Conservation (phyloP, 2,888 invertebrate species). For the Acleris holmiana region DNA sequence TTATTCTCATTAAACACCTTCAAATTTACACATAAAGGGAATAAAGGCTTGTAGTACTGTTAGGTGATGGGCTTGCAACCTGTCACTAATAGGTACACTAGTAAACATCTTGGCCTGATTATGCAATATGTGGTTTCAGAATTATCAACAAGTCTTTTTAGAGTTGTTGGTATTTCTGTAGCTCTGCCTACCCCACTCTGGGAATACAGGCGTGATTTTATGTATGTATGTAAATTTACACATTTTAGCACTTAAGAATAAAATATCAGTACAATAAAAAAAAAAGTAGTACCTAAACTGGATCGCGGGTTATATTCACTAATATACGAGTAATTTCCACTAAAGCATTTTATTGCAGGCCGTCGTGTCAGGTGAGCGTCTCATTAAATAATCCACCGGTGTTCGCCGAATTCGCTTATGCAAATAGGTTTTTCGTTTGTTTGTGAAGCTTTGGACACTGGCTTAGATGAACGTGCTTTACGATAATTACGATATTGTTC, state of each 20-base stretch:
- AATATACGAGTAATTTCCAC: slow-evolving; percentile 51
- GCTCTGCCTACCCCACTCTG: too few species aligned
- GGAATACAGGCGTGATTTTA: too few species aligned
- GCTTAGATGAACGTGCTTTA: slow-evolving; percentile 56
- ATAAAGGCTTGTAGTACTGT: too few species aligned
- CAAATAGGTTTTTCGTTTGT: slow-evolving; percentile 58
- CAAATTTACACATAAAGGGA: slow-evolving; percentile 3
- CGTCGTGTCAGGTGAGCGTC: slow-evolving; percentile 54
- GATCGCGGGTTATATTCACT: slow-evolving; percentile 37
- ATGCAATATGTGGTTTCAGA: too few species aligned
- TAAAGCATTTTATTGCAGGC: slow-evolving; percentile 51
- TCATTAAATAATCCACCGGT: slow-evolving; percentile 63
- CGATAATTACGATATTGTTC: slow-evolving; percentile 53
- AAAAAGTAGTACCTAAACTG: too few species aligned
- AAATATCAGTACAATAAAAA: background rate
- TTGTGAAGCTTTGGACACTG: slow-evolving; percentile 55
- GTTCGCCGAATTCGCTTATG: slow-evolving; percentile 65
- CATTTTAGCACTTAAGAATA: background rate
- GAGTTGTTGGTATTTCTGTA: too few species aligned
- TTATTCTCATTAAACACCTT: slow-evolving; percentile 22
- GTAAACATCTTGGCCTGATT: too few species aligned
- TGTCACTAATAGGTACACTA: too few species aligned
- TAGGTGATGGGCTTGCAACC: too few species aligned
- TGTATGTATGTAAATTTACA: too few species aligned
- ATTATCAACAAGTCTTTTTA: too few species aligned